phyloP scores from a whole-genome alignment of 2,888 invertebrate genomes.

The Timandra comae region DNA sequence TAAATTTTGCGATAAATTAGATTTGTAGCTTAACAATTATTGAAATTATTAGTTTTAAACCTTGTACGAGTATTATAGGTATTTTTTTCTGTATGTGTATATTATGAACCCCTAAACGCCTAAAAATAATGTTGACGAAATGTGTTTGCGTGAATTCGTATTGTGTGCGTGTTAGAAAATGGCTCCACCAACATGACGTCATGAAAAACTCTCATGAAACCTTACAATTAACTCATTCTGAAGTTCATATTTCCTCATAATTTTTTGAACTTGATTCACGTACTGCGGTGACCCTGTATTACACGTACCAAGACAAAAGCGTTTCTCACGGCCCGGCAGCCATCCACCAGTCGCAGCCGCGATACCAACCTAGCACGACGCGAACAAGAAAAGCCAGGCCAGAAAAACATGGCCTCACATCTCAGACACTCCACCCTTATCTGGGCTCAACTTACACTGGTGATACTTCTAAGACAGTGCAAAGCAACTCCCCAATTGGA shows the following conservation, averaged over 20 bases:
- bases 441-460: constrained; percentile 40
- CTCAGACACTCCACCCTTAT: constrained; percentile 14
- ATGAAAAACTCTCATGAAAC: not conserved
- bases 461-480: constrained; percentile 27
- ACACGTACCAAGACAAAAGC: constrained; percentile 41
- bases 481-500: constrained; percentile 67
- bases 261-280: constrained; percentile 20
- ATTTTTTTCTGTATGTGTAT: no score
- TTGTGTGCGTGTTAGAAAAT: no score
- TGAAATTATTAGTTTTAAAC: no score
- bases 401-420: constrained; percentile 49
- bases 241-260: constrained; percentile 18
- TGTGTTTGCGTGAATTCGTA: no score
- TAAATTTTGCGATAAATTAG: no score
- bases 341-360: constrained; percentile 55
- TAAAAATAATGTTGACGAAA: no score
- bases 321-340: constrained; percentile 64
- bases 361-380: constrained; percentile 59
- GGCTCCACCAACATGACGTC: no score
- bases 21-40: no score
- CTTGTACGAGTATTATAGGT: no score
- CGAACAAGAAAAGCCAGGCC: constrained; percentile 35
- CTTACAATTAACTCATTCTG: no score
- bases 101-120: no score
- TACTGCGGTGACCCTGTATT: constrained; percentile 18